These are phyloP conservation scores for Trachelus stipa DNA, from an alignment of 2,888 invertebrate genomes.

Conservation along the genomic window DNA sequence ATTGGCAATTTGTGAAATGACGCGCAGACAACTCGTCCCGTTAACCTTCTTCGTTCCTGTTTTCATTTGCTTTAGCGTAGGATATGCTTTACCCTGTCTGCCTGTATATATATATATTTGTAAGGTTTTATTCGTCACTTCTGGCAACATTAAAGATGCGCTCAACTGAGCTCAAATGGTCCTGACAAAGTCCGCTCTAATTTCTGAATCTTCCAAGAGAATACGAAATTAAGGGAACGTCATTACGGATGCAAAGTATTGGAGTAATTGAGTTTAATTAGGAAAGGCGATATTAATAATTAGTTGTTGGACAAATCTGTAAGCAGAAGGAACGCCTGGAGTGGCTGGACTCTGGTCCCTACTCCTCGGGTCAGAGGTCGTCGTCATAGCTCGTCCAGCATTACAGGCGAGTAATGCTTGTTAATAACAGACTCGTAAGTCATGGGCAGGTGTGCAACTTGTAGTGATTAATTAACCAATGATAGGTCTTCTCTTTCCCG, in stretches of 20 bases:
- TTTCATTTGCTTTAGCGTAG: background rate
- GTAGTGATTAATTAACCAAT: slow-evolving; percentile 53
- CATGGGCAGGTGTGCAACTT: slow-evolving; percentile 46
- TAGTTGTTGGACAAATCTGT: background rate
- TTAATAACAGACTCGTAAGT: slow-evolving; percentile 48
- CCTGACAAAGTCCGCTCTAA: background rate
- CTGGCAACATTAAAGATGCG: background rate
- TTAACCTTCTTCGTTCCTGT: background rate
- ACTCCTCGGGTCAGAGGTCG: background rate
- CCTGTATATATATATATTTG: background rate
- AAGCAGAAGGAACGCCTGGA: background rate
- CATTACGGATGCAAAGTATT: background rate
- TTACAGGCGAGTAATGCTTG: slow-evolving; percentile 40
- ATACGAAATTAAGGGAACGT: background rate
- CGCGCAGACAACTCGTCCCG: slow-evolving; percentile 7
- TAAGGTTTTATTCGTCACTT: background rate
- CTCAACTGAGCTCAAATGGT: background rate
- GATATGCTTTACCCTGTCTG: background rate
- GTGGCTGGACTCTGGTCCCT: background rate
- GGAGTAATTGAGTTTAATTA: background rate
- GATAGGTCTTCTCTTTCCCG: slow-evolving; percentile 35
- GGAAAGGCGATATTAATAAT: background rate
- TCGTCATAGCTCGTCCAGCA: background rate
- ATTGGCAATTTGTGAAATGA: slow-evolving; percentile 44
- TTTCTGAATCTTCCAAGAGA: background rate